Base-by-base conservation (phyloP, 2,888 invertebrate genomes). In the Cataglyphis altisquamis region DNA sequence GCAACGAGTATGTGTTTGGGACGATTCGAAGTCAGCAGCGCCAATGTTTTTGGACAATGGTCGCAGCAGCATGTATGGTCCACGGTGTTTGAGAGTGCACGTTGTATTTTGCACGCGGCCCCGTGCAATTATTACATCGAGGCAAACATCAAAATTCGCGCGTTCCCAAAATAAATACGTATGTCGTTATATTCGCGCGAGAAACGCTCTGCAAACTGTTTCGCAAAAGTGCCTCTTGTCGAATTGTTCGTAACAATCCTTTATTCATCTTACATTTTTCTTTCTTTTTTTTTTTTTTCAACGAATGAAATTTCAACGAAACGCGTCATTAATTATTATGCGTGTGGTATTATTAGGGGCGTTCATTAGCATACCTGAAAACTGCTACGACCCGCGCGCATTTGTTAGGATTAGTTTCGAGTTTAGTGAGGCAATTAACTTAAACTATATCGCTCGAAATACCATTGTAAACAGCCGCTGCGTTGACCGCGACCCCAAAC, bases 371-470 rank as follows among this genome's bases (percentile, higher is more conserved):
- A 80, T 57, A 72, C 18, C 52, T 82, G 60, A 64, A 84, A 84
- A 81, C 72, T 74, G 62, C 64, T 52, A 39, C 67, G 18, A 32
- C 39, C 67, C 21, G 63, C 45, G 52, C 18, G 77, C 73, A 82
- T 84, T 84, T 73, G 62, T 84, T 84, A 84, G 86, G 67, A 86
- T 84, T 77, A 86, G 84, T 78, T 86, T 84, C 75, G 41, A n/a
- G 74, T 41, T 63, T 62, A 64, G 82, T 39, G 57, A 36, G 48
- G 78, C 70, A 80, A 84, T 86, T 84, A 84, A 82, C 86, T 83
- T 77, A 77, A 82, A 75, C 84, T 72, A 82, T 72, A 82, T 84
- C 67, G 78, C 72, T 25, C 36, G 67, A 78, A 75, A 72, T 73
- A 52, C 75, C 78, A 73, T 85, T 36, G 72, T 55, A 73, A 83